Evolutionary conservation across 2,113 vertebrate genomes (phyloP).

Genomic region (Ciconia maguari): DNA sequence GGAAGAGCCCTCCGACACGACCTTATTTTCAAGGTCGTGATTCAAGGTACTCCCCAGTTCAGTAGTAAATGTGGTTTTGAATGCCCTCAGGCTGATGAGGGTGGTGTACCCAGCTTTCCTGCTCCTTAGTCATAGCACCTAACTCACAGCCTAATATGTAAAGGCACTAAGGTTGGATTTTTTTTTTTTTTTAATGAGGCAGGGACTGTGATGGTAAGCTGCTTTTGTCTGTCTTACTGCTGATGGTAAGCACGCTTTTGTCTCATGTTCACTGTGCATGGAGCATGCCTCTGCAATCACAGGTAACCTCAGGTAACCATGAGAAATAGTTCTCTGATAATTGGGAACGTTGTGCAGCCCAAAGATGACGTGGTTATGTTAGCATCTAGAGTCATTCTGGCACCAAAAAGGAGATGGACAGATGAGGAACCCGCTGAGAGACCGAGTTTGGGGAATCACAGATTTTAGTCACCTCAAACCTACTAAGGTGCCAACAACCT

Average conservation of each 20-base stretch:
- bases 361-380: background rate
- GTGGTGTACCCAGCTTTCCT: background rate
- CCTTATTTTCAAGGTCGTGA: background rate
- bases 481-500: background rate
- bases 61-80: background rate
- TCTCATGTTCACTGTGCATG: background rate
- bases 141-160: background rate
- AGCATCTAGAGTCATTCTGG: background rate
- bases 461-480: background rate
- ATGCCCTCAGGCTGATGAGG: background rate
- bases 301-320: background rate
- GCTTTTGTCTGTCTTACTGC: background rate
- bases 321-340: background rate
- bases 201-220: background rate
- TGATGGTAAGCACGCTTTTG: background rate
- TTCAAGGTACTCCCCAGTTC: background rate
- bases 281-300: background rate
- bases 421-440: background rate
- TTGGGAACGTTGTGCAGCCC: background rate
- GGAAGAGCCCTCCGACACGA: background rate
- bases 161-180: background rate
- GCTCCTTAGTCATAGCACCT: background rate
- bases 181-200: background rate
- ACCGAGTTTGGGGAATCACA: background rate
- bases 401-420: background rate